Percentiles rank a stretch among this genome's conserved stretches.
These are phyloP conservation scores for Sebastes taczanowskii DNA, from an alignment of 2,797 vertebrate species.

Conservation along the genomic window DNA sequence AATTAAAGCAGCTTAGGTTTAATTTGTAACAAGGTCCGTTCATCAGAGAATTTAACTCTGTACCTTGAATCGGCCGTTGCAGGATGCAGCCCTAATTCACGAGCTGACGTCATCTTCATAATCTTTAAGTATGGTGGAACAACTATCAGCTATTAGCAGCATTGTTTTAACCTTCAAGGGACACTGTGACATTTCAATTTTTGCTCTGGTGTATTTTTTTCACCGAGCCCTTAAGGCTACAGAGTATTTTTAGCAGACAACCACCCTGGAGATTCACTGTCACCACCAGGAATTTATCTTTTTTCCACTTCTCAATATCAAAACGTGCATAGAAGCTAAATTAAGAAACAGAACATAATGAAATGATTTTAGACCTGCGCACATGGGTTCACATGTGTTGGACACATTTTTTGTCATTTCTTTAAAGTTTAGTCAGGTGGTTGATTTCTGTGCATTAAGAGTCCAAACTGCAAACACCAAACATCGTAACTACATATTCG, in stretches of 20 bases:
- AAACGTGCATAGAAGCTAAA: not conserved
- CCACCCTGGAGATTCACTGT: slow-evolving; percentile 2
- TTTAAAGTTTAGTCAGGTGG: not conserved
- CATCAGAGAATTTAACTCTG: slow-evolving; percentile 21
- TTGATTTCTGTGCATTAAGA: not conserved
- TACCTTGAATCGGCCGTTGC: slow-evolving; percentile 29
- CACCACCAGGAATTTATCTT: not conserved
- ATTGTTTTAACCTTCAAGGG: slow-evolving; percentile 43
- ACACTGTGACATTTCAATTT: slow-evolving; percentile 27
- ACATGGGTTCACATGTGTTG: not conserved
- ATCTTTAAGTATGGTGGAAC: slow-evolving; percentile 8
- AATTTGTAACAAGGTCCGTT: slow-evolving; percentile 43
- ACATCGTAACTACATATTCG: not conserved
- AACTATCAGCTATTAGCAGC: slow-evolving; percentile 21
- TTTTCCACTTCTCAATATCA: not conserved
- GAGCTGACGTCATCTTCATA: slow-evolving; percentile 22
- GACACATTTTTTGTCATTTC: not conserved
- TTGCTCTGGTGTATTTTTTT: not conserved
- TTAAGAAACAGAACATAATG: not conserved
- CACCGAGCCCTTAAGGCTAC: not conserved
- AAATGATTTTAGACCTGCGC: not conserved
- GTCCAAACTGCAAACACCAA: not conserved
- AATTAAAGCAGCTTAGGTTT: slow-evolving; percentile 56
- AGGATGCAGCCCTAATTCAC: slow-evolving; percentile 18
- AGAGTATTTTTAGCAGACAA: slow-evolving; percentile 24